These are phyloP conservation scores for Panthera leo DNA, from an alignment of 2,113 vertebrate genomes.

Conservation along the genomic window DNA sequence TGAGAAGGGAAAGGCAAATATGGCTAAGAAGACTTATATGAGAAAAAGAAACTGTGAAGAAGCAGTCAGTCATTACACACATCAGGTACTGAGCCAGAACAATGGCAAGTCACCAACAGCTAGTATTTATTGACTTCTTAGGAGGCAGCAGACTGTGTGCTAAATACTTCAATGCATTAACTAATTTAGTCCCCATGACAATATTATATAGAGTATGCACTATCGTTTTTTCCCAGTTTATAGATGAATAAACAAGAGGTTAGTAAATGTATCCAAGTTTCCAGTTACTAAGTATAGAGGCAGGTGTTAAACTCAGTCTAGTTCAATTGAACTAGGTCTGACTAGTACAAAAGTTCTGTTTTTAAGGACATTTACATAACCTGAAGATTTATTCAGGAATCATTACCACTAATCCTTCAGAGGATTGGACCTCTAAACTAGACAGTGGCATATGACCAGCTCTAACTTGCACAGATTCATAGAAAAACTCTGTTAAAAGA, in stretches of 20 bases:
- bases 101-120: not conserved
- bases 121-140: not conserved
- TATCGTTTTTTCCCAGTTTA: not conserved
- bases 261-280: not conserved
- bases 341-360: not conserved
- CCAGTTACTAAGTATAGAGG: not conserved
- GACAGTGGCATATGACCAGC: not conserved
- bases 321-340: not conserved
- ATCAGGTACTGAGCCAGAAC: not conserved
- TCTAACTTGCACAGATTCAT: not conserved
- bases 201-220: not conserved
- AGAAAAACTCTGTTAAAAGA: not conserved
- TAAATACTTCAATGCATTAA: not conserved
- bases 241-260: not conserved
- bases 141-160: not conserved
- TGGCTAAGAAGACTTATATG: not conserved
- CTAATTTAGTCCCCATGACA: not conserved
- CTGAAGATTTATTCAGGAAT: conserved; percentile 17
- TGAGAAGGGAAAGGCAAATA: not conserved
- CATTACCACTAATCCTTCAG: not conserved
- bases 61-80: not conserved
- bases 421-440: not conserved
- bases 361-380: conserved; percentile 14
- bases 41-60: not conserved
- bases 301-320: not conserved